These are phyloP conservation scores for Clunio marinus DNA, from an alignment of 2,888 invertebrate species.

Conservation along the genomic window DNA sequence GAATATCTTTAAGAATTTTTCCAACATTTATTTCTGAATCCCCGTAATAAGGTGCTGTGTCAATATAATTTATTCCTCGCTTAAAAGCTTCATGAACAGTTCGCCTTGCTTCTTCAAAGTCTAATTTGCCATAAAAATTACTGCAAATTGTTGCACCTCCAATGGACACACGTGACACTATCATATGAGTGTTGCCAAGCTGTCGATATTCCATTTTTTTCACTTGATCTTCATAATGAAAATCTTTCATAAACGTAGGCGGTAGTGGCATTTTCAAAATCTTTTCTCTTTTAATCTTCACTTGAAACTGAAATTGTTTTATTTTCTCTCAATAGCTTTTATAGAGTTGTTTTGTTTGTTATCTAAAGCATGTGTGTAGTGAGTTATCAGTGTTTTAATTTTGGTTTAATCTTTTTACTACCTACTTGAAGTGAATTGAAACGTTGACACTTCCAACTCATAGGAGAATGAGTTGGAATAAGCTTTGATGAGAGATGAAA, in stretches of 20 bases:
- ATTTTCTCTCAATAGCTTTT: no score
- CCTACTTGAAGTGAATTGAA: not conserved
- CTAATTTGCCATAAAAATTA: conserved; percentile 63
- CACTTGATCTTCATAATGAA: conserved; percentile 59
- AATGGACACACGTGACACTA: conserved; percentile 66
- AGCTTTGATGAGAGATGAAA: no score
- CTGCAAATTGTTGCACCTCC: conserved; percentile 72
- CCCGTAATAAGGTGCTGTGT: conserved; percentile 90
- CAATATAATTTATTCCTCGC: conserved; percentile 84
- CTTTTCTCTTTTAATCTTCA: not conserved
- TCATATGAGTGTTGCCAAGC: conserved; percentile 69
- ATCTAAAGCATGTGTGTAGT: no score
- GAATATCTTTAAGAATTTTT: conserved; percentile 72
- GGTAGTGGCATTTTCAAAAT: conserved; percentile 48
- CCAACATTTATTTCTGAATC: conserved; percentile 77
- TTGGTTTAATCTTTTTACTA: no score
- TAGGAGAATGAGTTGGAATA: conserved; percentile 8
- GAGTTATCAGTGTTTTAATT: no score
- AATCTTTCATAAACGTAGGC: conserved; percentile 60
- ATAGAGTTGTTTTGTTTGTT: no score
- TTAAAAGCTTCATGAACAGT: conserved; percentile 68
- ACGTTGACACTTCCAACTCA: conserved; percentile 13
- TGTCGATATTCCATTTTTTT: conserved; percentile 66
- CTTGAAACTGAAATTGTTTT: no score
- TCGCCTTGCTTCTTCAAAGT: conserved; percentile 63